Evolutionary conservation across 1,140 invertebrate genomes (phyloP).

Genomic region (Meloidogyne floridensis): DNA sequence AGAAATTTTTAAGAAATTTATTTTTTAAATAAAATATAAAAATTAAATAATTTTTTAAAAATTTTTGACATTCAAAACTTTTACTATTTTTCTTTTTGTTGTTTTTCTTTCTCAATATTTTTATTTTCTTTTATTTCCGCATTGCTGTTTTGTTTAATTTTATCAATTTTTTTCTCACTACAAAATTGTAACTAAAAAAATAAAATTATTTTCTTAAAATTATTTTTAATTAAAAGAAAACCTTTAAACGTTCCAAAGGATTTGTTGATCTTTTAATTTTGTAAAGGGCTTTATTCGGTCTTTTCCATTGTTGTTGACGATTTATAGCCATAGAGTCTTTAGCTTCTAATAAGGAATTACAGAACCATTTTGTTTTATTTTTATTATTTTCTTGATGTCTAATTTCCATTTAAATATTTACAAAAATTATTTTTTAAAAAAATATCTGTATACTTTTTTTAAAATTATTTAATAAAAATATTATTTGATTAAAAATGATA

Average conservation of each 20-base stretch:
- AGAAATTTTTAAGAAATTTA: not conserved
- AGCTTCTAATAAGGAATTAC: not conserved
- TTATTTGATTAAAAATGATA: no score
- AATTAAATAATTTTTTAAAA: not conserved
- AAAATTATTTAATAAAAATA: no score
- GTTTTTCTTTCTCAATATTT: no score
- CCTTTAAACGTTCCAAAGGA: constrained; percentile 1
- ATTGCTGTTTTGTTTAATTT: not conserved
- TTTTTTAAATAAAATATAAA: not conserved
- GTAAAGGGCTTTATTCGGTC: not conserved
- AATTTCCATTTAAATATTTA: not conserved
- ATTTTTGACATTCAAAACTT: no score
- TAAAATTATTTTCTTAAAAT: not conserved
- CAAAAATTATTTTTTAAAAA: no score
- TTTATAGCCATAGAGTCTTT: not conserved
- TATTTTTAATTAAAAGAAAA: not conserved
- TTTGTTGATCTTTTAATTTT: constrained; percentile 10
- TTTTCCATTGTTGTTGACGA: constrained; percentile 1
- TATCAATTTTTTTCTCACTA: not conserved
- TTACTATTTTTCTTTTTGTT: no score
- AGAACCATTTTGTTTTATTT: not conserved
- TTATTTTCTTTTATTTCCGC: not conserved
- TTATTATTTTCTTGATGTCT: not conserved
- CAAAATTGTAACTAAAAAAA: not conserved
- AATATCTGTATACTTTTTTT: no score